Evolutionary conservation across 2,888 invertebrate species (phyloP), one percentile per base, ranked within the genome.

Genomic region (Latrodectus elegans): DNA sequence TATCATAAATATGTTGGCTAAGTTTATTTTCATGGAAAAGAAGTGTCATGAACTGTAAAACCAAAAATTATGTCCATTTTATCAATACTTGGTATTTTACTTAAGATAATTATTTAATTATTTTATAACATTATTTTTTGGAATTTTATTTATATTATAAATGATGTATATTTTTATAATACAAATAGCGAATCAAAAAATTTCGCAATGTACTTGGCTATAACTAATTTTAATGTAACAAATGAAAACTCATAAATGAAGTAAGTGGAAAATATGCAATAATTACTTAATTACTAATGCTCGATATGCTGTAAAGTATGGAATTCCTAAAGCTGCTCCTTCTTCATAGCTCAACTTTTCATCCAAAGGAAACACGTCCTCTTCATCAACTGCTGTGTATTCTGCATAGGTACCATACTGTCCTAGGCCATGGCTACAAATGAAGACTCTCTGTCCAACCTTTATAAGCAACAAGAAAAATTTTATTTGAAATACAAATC

Each of bases 221-320:
- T 38, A 38, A 38, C 6, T 38, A 60, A 60, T 60, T 0, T 11
- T 10, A 6, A 60, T 60, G 60, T 15, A n/a, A 60, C 12, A 60
- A 60, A 60, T 60, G 60, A 10, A 38, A 49, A 71, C 14, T 12
- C 8, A 38, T 38, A 9, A 38, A 51, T n/a, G 49, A 1, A 12
- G 26, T 22, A 68, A 68, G 12, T 15, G n/a, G 8, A 15, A 67
- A 73, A 26, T 12, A 74, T 52, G 52, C 1, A 38, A 55, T 15
- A 90, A 92, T 91, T 91, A 93, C 93, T 92, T 92, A 67, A 92
- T 90, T 83, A 93, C 91, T 4, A 94, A 90, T 3, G 94, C 93
- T 89, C 93, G 92, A 91, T 93, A 94, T 0, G 94, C 94, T 15
- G 94, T 94, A 91, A 93, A 93, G 91, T 94, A 94, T 0, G 94